Evolutionary conservation across 2,113 vertebrate species (phyloP), one percentile per base, ranked within the genome.

Genomic region (Labeo catla): DNA sequence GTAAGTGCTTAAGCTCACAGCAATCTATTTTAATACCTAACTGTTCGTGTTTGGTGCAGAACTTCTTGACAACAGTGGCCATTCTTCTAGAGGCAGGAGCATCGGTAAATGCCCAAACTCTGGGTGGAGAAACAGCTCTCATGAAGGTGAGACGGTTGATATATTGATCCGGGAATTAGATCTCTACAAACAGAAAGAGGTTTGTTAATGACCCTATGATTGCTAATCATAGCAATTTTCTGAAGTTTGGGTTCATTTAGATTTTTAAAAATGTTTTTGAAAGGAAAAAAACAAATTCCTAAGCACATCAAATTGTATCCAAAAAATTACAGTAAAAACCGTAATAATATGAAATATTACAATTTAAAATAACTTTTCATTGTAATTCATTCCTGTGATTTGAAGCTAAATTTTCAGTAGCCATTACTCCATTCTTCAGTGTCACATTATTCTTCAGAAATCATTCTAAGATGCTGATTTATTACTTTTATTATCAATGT

Each of bases 21-120:
- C n/a, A 28, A 19, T 63, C 43, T 43, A 4, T 45, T 66, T 23
- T 63, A 61, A 72, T 47, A 6, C 83, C 4, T 68, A 39, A 70
- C 8, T 61, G 21, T 13, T 19, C 0, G 28, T 89, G 10, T 84
- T 0, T 83, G 72, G 19, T 84, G 54, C 89, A 99, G 98, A 99
- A 99, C 85, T 97, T 97, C 90, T 86, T 99, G 89, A 98, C 98
- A 0, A 99, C 98, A 1, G 98, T 97, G 70, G 98, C 97, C 9
- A 96, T 99, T 90, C 96, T 99, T 72, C 89, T 99, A 93, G 98
- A 99, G 92, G 98, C 98, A 0, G 98, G 98, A 8, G 97, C 97
- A 0, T 96, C 94, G 80, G 94, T 99, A 54, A 99, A 99, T 79
- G 92, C 95, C 28, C 97, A 98, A 91, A 98, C 97, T 19, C 93